phyloP scores from a whole-genome alignment of 2,797 vertebrate genomes.

The Phataginus tricuspis region DNA sequence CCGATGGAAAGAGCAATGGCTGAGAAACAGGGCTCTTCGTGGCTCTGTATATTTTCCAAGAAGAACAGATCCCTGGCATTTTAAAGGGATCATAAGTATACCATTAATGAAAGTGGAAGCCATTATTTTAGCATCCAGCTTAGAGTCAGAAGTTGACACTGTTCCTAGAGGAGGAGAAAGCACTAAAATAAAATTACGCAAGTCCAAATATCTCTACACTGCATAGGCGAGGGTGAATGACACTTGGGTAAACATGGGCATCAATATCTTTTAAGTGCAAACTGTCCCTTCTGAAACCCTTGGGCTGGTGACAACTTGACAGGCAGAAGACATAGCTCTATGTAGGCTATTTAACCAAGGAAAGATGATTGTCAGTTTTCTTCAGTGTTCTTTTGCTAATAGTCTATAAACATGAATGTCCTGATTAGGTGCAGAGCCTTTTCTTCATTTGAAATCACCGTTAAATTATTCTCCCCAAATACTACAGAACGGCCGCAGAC shows the following conservation, averaged over 20 bases:
- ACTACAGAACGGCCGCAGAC: not conserved
- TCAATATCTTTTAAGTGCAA: conserved; percentile 70
- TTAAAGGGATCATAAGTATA: conserved; percentile 69
- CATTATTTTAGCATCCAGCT: conserved; percentile 67
- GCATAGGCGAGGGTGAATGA: conserved; percentile 48
- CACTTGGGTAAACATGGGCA: conserved; percentile 61
- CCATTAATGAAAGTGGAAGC: conserved; percentile 69
- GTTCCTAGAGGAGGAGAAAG: conserved; percentile 41
- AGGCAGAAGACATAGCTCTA: conserved; percentile 42
- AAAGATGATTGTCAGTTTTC: conserved; percentile 57
- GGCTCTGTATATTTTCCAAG: conserved; percentile 59
- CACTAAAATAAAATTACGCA: conserved; percentile 60
- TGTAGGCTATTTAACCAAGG: conserved; percentile 66
- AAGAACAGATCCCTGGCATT: conserved; percentile 55
- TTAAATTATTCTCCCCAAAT: conserved; percentile 66
- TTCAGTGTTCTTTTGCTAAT: conserved; percentile 64
- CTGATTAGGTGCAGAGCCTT: conserved; percentile 39
- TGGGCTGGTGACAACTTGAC: conserved; percentile 72
- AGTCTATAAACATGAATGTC: conserved; percentile 44
- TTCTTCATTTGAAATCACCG: conserved; percentile 69
- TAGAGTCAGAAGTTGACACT: conserved; percentile 68
- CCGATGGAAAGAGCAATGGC: conserved; percentile 46
- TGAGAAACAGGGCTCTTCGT: conserved; percentile 50
- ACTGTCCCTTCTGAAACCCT: conserved; percentile 63
- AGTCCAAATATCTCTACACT: conserved; percentile 48